Base-by-base conservation (phyloP, 2,113 vertebrate genomes). In the Anas platyrhynchos region DNA sequence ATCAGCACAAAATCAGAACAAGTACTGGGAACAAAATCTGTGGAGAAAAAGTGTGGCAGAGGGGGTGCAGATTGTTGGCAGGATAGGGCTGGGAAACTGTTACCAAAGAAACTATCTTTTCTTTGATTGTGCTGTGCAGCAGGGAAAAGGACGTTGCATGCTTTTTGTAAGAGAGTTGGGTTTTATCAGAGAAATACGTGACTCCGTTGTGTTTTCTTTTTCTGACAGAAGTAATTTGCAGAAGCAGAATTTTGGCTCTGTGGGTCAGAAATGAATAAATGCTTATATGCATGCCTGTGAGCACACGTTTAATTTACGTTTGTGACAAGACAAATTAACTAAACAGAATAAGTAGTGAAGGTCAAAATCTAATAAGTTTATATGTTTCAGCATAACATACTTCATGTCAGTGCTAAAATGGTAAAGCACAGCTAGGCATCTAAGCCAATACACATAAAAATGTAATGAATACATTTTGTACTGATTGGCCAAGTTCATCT, bases 391-490 rank as follows among this genome's bases (percentile, higher is more conserved):
- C 2, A 1, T 44, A 36, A 65, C 22, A 2, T 50, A n/a, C 69
- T 95, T 75, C 4, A 77, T 86, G 86, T 84, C 38, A 46, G 32
- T 75, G 50, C 27, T 73, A n/a, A 86, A 91, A 62, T 44, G 48
- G 48, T 73, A 63, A 91, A 84, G 44, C 58, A 2, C 3, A n/a
- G 13, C 44, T 62, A 54, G 18, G 22, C 66, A 58, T 58, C 36
- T 65, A 73, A 93, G 80, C 62, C 66, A 86, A 17, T 14, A 61
- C 34, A 44, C 23, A 21, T 31, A 74, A 84, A 89, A 95, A 91
- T 82, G 26, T 62, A 73, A 79, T 84, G 63, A 94, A 79, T 92
- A 59, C 9, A 50, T 88, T 84, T 94, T 82, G n/a, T 83, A 89
- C 50, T 79, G 23, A 66, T 76, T 58, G 77, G 50, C 12, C 9